Conservation (phyloP, 2,888 invertebrate species). For the Hyles lineata region DNA sequence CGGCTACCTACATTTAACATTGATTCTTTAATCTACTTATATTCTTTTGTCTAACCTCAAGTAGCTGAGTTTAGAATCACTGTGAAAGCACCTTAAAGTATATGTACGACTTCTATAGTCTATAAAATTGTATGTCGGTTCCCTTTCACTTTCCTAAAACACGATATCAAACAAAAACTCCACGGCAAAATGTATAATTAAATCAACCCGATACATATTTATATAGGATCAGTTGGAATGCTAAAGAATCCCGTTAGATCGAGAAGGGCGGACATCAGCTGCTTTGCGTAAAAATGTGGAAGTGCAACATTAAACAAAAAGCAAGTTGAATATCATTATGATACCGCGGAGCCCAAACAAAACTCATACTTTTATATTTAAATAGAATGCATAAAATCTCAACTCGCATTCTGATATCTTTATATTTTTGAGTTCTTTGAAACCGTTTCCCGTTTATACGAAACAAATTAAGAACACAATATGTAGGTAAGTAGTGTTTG, state of each 20-base stretch:
- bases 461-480: slow-evolving; percentile 22
- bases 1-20: no score
- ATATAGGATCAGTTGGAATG: slow-evolving; percentile 4
- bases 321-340: not conserved
- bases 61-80: no score
- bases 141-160: not conserved
- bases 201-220: not conserved
- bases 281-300: slow-evolving; percentile 24
- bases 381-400: slow-evolving; percentile 8
- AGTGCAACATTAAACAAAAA: slow-evolving; percentile 23
- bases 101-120: no score
- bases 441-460: slow-evolving; percentile 22
- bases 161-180: not conserved
- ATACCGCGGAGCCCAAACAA: not conserved
- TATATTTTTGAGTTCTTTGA: not conserved
- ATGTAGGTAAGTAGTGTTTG: slow-evolving; percentile 23
- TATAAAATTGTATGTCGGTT: no score
- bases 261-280: slow-evolving; percentile 12
- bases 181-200: not conserved
- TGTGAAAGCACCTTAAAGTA: no score
- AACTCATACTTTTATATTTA: not conserved
- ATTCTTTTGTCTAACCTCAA: no score
- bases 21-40: no score
- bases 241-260: slow-evolving; percentile 17
- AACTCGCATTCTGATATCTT: not conserved